Evolutionary conservation across 2,888 invertebrate species (phyloP).

Genomic region (Trichacis sp.): DNA sequence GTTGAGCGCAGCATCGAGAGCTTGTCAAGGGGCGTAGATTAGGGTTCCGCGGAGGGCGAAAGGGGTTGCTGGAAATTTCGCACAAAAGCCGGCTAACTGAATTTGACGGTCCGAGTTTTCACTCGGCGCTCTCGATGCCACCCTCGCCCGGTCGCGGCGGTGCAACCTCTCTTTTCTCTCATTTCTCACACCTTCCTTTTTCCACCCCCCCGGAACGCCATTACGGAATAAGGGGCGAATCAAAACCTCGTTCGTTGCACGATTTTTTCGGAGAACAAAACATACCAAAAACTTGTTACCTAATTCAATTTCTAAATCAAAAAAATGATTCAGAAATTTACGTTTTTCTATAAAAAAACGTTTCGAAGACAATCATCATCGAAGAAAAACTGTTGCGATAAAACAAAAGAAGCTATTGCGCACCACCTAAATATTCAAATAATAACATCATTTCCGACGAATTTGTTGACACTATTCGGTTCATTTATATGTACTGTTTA

Average conservation of each 20-base stretch:
- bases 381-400: too few relatives aligned
- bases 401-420: too few relatives aligned
- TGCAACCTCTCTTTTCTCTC: conserved; percentile 13
- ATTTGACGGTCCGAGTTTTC: conserved; percentile 51
- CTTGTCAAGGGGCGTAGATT: conserved; percentile 24
- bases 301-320: too few relatives aligned
- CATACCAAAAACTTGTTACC: too few relatives aligned
- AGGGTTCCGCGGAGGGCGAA: conserved; percentile 3
- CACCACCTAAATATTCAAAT: too few relatives aligned
- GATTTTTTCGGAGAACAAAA: too few relatives aligned
- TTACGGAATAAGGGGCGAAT: conserved; percentile 4
- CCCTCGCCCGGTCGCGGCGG: conserved; percentile 10
- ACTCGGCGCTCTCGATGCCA: conserved; percentile 30
- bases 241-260: not conserved
- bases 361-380: too few relatives aligned
- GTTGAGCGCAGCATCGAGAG: conserved; percentile 10
- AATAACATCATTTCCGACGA: too few relatives aligned
- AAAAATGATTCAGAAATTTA: too few relatives aligned
- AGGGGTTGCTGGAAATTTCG: conserved; percentile 37
- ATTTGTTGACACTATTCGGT: too few relatives aligned
- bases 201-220: conserved; percentile 7
- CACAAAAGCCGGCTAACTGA: conserved; percentile 48
- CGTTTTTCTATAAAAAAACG: too few relatives aligned
- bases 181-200: conserved; percentile 4
- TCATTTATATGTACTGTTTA: too few relatives aligned